Percentiles rank a stretch among this genome's conserved stretches.
phyloP scores from a whole-genome alignment of 1,140 invertebrate genomes.

The Drosophila arawakana region DNA sequence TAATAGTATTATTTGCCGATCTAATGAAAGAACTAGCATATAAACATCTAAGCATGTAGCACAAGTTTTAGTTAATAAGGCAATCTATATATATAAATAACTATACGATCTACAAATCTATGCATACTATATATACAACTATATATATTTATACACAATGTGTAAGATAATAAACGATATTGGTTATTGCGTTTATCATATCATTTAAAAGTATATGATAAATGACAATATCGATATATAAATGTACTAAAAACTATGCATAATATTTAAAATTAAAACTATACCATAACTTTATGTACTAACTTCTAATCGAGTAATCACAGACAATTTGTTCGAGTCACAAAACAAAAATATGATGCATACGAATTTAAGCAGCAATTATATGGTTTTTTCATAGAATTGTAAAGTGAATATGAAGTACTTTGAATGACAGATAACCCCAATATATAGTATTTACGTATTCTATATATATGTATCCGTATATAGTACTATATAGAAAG shows the following conservation, averaged over 20 bases:
- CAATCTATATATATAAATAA: background rate
- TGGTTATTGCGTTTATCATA: constrained; percentile 68
- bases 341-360: constrained; percentile 46
- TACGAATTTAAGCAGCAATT: constrained; percentile 79
- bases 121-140: constrained; percentile 53
- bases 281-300: constrained; percentile 26
- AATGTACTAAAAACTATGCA: constrained; percentile 40
- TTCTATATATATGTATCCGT: background rate
- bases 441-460: background rate
- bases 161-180: constrained; percentile 75
- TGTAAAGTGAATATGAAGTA: constrained; percentile 43
- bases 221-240: constrained; percentile 35
- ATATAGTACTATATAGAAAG: constrained; percentile 21
- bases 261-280: constrained; percentile 32
- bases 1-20: constrained; percentile 37
- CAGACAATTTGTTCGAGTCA: constrained; percentile 51
- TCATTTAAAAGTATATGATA: constrained; percentile 60
- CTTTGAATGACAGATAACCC: constrained; percentile 43
- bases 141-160: constrained; percentile 73
- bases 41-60: constrained; percentile 17
- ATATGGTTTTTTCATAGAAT: constrained; percentile 61
- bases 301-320: constrained; percentile 58
- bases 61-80: constrained; percentile 23
- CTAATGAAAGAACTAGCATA: constrained; percentile 24
- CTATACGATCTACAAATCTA: constrained; percentile 28